These are phyloP conservation scores for Drosophila saltans DNA, from an alignment of 1,140 invertebrate genomes.

Conservation along the genomic window DNA sequence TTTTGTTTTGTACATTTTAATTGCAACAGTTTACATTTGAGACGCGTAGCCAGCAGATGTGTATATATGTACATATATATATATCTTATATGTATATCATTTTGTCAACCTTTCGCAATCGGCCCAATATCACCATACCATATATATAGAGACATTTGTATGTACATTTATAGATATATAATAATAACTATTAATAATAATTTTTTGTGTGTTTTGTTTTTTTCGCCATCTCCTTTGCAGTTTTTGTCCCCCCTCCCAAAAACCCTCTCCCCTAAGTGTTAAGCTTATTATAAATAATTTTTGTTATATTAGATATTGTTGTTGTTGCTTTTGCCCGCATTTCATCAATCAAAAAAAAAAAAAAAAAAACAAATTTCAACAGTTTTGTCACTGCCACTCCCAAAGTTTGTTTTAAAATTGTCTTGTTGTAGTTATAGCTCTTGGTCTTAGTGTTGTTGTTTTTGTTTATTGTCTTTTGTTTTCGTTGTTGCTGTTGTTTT, in stretches of 20 bases:
- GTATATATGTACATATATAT: conserved; percentile 1
- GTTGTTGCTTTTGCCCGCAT: conserved; percentile 36
- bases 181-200: conserved; percentile 42
- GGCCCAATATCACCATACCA: conserved; percentile 13
- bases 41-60: conserved; percentile 26
- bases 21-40: conserved; percentile 53
- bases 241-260: background rate
- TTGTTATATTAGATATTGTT: conserved; percentile 27
- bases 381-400: conserved; percentile 40
- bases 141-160: background rate
- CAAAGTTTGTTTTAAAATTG: background rate
- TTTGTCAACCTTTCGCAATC: conserved; percentile 48
- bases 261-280: conserved; percentile 12
- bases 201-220: conserved; percentile 11
- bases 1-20: conserved; percentile 29
- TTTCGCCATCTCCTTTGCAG: conserved; percentile 15
- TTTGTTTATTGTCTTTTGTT: conserved; percentile 8
- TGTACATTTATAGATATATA: conserved; percentile 10
- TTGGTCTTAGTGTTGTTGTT: conserved; percentile 18
- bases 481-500: background rate
- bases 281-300: conserved; percentile 62
- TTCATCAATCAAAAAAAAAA: conserved; percentile 68
- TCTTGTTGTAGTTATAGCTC: background rate
- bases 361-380: conserved; percentile 49
- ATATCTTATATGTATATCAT: background rate